Conservation (phyloP, 2,797 vertebrate genomes). For the Rachycentron canadum region DNA sequence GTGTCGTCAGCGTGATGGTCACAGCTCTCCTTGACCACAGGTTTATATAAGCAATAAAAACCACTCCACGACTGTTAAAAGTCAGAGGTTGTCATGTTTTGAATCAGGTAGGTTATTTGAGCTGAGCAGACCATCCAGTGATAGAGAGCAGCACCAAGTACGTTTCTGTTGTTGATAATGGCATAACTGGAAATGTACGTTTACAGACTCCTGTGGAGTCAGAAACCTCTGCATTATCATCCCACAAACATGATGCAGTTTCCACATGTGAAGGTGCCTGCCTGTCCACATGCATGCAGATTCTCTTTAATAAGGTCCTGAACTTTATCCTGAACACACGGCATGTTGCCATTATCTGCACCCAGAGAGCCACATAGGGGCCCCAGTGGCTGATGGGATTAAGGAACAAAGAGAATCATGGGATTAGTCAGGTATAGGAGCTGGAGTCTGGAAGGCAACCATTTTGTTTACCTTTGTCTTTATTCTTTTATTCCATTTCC, state of each 20-base stretch:
- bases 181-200: conserved; percentile 39
- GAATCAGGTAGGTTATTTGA: conserved; percentile 36
- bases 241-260: conserved; percentile 17
- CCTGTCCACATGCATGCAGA: conserved; percentile 42
- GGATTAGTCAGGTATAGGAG: conserved; percentile 72
- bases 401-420: conserved; percentile 72
- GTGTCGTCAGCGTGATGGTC: conserved; percentile 41
- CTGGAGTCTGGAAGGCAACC: conserved; percentile 64
- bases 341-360: conserved; percentile 73
- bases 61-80: conserved; percentile 44
- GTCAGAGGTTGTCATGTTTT: conserved; percentile 58
- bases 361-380: conserved; percentile 63
- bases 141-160: conserved; percentile 16
- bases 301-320: conserved; percentile 72
- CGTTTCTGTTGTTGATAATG: conserved; percentile 41
- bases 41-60: conserved; percentile 75
- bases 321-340: conserved; percentile 76
- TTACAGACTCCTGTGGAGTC: conserved; percentile 39
- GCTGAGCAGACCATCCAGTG: conserved; percentile 17
- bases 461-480: conserved; percentile 82
- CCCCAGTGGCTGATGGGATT: conserved; percentile 77
- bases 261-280: not conserved
- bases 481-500: conserved; percentile 75
- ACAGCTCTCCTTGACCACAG: conserved; percentile 61
- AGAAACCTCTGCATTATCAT: conserved; percentile 22